Evolutionary conservation across 2,113 vertebrate genomes (phyloP).

Genomic region (Otocyon megalotis): DNA sequence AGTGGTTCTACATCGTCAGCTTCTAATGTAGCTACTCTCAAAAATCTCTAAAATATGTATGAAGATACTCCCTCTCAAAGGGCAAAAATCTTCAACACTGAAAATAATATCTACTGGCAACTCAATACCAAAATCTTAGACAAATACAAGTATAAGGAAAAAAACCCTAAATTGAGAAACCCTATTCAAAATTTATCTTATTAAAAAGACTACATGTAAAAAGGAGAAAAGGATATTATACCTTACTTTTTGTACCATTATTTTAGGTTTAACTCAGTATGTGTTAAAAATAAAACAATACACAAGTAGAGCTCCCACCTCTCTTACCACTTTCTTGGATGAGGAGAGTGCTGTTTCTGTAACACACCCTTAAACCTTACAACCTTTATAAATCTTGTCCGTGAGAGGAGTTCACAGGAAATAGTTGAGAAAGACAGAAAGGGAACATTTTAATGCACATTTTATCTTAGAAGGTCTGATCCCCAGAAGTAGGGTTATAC

Average conservation of each 20-base stretch:
- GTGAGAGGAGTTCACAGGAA: constrained; percentile 2
- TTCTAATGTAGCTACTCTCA: neutral
- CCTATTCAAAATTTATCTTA: neutral
- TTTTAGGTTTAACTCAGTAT: neutral
- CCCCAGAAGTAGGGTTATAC: neutral
- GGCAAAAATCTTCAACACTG: neutral
- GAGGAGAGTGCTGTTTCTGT: neutral
- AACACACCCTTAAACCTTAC: neutral
- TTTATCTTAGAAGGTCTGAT: neutral
- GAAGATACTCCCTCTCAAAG: neutral
- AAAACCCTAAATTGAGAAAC: constrained; percentile 19
- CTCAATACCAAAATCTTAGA: neutral
- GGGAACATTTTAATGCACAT: neutral
- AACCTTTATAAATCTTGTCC: neutral
- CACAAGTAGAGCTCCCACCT: neutral
- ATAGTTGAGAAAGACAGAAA: neutral
- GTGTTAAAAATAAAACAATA: neutral
- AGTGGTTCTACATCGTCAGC: neutral
- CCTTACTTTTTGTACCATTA: neutral
- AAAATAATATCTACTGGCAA: neutral
- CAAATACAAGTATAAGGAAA: neutral
- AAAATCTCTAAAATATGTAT: neutral
- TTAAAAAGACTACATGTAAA: neutral
- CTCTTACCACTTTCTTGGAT: neutral
- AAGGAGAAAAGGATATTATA: neutral